These are phyloP conservation scores for Trypoxylus dichotomus DNA, from an alignment of 1,140 invertebrate species.

Conservation along the genomic window DNA sequence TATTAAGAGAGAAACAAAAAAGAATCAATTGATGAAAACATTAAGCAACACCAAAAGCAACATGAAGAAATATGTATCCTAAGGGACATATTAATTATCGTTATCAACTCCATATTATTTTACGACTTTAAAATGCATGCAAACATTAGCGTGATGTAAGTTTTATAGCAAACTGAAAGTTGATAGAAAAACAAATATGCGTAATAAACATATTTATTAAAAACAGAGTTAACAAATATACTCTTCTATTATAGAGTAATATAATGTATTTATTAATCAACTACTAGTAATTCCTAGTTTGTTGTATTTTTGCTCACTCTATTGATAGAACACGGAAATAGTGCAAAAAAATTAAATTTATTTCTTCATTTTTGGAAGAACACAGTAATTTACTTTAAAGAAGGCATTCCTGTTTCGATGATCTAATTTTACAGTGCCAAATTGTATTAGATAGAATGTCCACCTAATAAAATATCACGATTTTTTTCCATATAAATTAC, in stretches of 20 bases:
- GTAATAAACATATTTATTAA: conserved; percentile 30
- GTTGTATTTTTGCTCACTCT: neutral
- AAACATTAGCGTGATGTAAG: neutral
- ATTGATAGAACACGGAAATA: neutral
- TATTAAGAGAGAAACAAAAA: neutral
- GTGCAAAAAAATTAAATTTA: neutral
- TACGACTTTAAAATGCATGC: neutral
- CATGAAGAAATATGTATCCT: neutral
- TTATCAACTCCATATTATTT: conserved; percentile 27
- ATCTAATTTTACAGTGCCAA: conserved; percentile 7
- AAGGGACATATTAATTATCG: neutral
- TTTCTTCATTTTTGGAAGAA: neutral
- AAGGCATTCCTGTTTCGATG: conserved; percentile 19
- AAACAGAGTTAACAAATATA: conserved; percentile 26
- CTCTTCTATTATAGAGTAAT: conserved; percentile 7
- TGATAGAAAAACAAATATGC: neutral
- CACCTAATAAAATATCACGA: conserved; percentile 3
- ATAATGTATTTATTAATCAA: neutral
- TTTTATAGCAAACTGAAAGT: neutral
- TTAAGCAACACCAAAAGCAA: neutral
- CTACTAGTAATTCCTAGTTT: neutral
- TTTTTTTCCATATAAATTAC: neutral
- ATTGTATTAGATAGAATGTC: conserved; percentile 4
- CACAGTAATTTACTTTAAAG: neutral
- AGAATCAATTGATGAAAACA: neutral